phyloP scores from a whole-genome alignment of 1,140 invertebrate genomes.

The Musca vetustissima region DNA sequence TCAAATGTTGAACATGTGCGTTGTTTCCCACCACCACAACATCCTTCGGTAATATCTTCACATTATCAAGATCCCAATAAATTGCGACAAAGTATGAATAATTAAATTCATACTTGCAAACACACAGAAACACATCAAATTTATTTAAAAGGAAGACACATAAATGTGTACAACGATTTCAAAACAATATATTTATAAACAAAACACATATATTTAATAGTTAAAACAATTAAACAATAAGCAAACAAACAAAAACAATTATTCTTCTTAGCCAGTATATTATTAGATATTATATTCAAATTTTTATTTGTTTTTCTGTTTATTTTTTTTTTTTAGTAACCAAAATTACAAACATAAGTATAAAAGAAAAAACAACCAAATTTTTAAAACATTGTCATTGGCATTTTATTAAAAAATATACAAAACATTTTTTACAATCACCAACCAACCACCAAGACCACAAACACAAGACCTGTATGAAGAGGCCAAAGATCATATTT shows the following conservation, averaged over 20 bases:
- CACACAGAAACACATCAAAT: neutral
- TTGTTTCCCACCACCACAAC: conserved; percentile 93
- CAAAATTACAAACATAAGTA: too few species aligned
- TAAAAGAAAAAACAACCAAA: too few species aligned
- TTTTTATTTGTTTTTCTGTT: too few species aligned
- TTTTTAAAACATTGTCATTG: too few species aligned
- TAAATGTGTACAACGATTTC: neutral
- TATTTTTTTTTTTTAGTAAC: too few species aligned
- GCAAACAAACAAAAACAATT: conserved; percentile 2
- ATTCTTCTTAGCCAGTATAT: conserved; percentile 22
- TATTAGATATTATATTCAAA: neutral
- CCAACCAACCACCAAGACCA: too few species aligned
- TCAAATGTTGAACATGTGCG: conserved; percentile 94
- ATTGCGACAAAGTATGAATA: conserved; percentile 53
- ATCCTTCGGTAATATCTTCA: conserved; percentile 63
- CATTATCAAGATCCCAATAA: conserved; percentile 56
- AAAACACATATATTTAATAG: conserved; percentile 8
- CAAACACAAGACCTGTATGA: neutral
- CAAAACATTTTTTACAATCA: too few species aligned
- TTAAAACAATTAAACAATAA: neutral
- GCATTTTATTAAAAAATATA: too few species aligned
- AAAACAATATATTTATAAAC: conserved; percentile 27
- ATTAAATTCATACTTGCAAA: conserved; percentile 30
- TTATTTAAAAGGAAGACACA: neutral
- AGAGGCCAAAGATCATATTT: conserved; percentile 22